phyloP scores from a whole-genome alignment of 2,113 vertebrate species.

The Labrus mixtus region DNA sequence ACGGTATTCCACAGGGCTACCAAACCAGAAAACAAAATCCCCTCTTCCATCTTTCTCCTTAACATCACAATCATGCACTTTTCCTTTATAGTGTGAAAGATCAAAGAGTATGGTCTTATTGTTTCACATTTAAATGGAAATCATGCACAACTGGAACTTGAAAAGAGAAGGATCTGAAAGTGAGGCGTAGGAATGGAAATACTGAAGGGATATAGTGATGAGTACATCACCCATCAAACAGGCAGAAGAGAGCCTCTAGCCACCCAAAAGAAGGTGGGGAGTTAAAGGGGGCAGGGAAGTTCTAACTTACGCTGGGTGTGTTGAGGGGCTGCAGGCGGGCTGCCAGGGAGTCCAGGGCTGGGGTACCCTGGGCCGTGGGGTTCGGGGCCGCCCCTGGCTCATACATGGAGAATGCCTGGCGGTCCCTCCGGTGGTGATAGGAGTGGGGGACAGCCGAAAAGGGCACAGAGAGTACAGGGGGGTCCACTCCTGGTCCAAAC shows the following conservation, averaged over 20 bases:
- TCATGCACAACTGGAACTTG: constrained; percentile 49
- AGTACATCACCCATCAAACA: constrained; percentile 32
- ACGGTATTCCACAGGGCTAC: constrained; percentile 41
- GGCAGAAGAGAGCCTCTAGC: constrained; percentile 57
- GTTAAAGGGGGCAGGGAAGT: constrained; percentile 35
- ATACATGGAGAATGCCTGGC: constrained; percentile 97
- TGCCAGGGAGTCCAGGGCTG: constrained; percentile 90
- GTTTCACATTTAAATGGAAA: constrained; percentile 6
- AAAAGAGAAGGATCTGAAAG: constrained; percentile 59
- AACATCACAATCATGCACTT: constrained; percentile 38
- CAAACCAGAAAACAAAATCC: constrained; percentile 38
- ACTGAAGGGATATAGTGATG: constrained; percentile 33
- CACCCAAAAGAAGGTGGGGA: constrained; percentile 35
- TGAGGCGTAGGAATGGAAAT: constrained; percentile 52
- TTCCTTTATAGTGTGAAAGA: background rate
- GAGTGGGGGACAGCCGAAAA: constrained; percentile 64
- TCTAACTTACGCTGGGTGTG: constrained; percentile 88
- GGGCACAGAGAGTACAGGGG: constrained; percentile 61
- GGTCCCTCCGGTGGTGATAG: constrained; percentile 87
- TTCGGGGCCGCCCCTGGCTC: constrained; percentile 89
- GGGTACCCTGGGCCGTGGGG: constrained; percentile 88
- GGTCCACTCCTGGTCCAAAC: constrained; percentile 66
- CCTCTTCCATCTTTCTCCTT: constrained; percentile 60
- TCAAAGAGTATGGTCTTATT: background rate
- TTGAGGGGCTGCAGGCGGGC: constrained; percentile 93